Base-by-base conservation (phyloP, 2,113 vertebrate genomes). In the Myocastor coypus region DNA sequence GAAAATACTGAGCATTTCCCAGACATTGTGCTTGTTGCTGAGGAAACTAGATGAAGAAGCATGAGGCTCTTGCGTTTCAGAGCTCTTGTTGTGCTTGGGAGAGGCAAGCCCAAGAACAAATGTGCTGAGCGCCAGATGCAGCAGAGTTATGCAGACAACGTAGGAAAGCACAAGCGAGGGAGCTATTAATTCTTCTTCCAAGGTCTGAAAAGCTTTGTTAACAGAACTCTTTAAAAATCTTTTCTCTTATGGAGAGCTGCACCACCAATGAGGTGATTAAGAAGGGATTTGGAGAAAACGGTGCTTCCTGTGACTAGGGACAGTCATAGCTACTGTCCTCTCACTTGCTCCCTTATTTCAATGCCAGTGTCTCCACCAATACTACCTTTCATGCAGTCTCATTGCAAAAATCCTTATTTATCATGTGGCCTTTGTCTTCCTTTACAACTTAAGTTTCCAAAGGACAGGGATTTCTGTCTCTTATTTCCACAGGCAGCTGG, bases 241-340 rank as follows among this genome's bases (percentile, higher is more conserved):
- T 66, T 37, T 26, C n/a, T 75, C 85, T 68, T 66, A 3, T 17
- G 50, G 61, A 89, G 87, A 61, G 28, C 14, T 0, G 12, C 55
- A 14, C 9, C 7, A 11, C 50, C 61, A 42, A 52, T 4, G 52
- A 66, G 92, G 34, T 9, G 16, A 46, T 83, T 46, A 30, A 9
- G 30, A 46, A 73, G 63, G 20, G 22, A 1, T 50, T 22, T 64
- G 55, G n/a, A 34, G 28, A 4, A 34, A 64, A 30, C 22, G 5
- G 28, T 0, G 1, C 55, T 40, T 17, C 2, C 0, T 12, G 16
- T 12, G 28, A 42, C 83, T 2, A 14, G 16, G 28, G 42, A 12
- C 28, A 7, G 1, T 2, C 3, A 20, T 7, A 24, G 40, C 32
- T 14, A 12, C 13, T 14, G 1, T 61, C 42, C 61, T 69, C 20